A percentile compares a stretch with the other conserved stretches of the same genome.
These are phyloP conservation scores for Psophia crepitans DNA, from an alignment of 2,113 vertebrate species.

Conservation along the genomic window DNA sequence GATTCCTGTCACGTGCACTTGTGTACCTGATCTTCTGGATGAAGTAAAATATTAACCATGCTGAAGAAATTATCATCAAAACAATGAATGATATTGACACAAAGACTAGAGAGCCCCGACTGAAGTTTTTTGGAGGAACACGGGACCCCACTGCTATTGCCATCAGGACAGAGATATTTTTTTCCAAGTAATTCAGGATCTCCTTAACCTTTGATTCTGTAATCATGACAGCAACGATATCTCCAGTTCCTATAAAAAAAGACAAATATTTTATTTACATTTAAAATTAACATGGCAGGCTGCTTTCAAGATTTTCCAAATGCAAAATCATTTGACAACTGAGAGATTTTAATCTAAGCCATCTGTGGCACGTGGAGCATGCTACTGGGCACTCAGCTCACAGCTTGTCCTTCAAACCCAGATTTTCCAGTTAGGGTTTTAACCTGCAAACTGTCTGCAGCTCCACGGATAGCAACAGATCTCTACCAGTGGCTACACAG, in stretches of 20 bases:
- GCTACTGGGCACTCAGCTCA: not conserved
- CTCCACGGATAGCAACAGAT: not conserved
- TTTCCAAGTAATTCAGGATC: conserved; percentile 90
- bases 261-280: not conserved
- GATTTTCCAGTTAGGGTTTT: not conserved
- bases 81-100: conserved; percentile 98
- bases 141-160: conserved; percentile 88
- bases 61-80: conserved; percentile 96
- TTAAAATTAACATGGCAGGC: not conserved
- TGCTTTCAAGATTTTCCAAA: not conserved
- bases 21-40: conserved; percentile 97
- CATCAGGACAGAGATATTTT: conserved; percentile 91
- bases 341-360: not conserved
- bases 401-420: not conserved
- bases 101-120: conserved; percentile 92
- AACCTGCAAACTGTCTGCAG: not conserved
- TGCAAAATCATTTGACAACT: not conserved
- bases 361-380: not conserved
- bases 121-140: conserved; percentile 84
- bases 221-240: conserved; percentile 97
- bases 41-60: conserved; percentile 99
- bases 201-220: conserved; percentile 91
- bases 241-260: conserved; percentile 86
- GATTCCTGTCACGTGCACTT: conserved; percentile 89
- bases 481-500: not conserved